Base-by-base conservation (phyloP, 1,140 invertebrate species). In the Polypedilum pembai region DNA sequence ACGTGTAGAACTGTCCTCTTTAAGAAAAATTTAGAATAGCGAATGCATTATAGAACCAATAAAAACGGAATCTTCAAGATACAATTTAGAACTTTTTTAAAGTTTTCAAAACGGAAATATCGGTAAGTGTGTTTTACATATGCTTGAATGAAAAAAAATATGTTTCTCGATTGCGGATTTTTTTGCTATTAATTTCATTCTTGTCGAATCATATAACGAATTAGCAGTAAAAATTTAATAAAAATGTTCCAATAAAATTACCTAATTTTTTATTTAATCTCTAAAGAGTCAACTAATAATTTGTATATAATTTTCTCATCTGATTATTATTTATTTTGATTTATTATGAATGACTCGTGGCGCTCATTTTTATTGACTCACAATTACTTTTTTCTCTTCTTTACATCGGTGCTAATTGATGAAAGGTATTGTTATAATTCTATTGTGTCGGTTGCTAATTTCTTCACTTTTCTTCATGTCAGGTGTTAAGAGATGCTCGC, bases 81-180 rank as follows among this genome's bases (percentile, higher is more conserved):
- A 56, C 45, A 56, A 56, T 56, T 56, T n/a, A 56, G 45, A 56
- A 56, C 45, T n/a, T 56, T 56, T n/a, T n/a, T 56, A n/a, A 56
- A 56, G 15, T 56, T 12, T 56, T 12, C 12, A 1, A 56, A 56
- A 56, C 45, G 45, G 45, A 56, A 56, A 56, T n/a, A 56, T 15
- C 45, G 45, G 45, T 56, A 56, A 56, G 45, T 56, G 4, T 33
- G 2, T 33, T 33, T 33, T 33, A 5, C 24, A 33, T 33, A 33
- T 33, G 2, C 5, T 33, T 33, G 24, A 3, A 33, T n/a, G n/a
- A n/a, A n/a, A n/a, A n/a, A n/a, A n/a, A n/a, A n/a, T 33, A 33
- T 33, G 1, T 33, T 33, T 3, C 24, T 33, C 24, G 1, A 3
- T 33, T 33, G 24, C 24, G 24, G 24, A 33, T 33, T 33, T 33